Base-by-base conservation (phyloP, 2,888 invertebrate species). In the Amphipyra tragopoginis region DNA sequence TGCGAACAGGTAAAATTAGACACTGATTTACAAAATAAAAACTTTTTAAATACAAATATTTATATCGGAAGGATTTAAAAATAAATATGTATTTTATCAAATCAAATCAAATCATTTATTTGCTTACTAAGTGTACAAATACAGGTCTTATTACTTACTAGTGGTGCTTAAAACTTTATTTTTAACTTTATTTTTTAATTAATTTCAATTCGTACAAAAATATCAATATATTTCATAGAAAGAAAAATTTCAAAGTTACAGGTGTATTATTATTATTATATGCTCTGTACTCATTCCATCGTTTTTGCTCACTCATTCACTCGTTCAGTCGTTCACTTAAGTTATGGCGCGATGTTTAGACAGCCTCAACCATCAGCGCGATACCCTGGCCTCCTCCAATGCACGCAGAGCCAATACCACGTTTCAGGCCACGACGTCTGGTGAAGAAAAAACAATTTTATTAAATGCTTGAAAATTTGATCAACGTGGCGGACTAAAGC, bases 371-470 rank as follows among this genome's bases (percentile, higher is more conserved):
- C 86, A 99, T 95, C 11, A 99, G 83, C 1, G 99, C 99, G 84
- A 99, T 99, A 64, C 99, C 99, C 93, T 99, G 99, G 2, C 99
- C 99, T 45, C 99, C 99, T 33, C 99, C 99, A 92, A 99, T 99
- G 90, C 99, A 99, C 0, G 99, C 99, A 0, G 99, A 97, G 9
- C 99, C 99, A 86, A 99, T 97, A 36, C 96, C 99, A 65, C 97
- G 96, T 90, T 98, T 98, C 29, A 96, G 96, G 48, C 97, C 97
- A 71, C 97, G 97, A 72, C 98, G 96, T 92, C 98, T 98, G 87
- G 13, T 91, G 93, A 69, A 44, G 60, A 26, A 53, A 67, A 54
- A 55, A 2, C 29, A 33, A 57, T 11, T 65, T 65, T 57, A 61
- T 4, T 6, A 33, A 33, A 33, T 6, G 5, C 21, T 21, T 21